A percentile compares a stretch with the other conserved stretches of the same genome.
These are phyloP conservation scores for Trichopria drosophilae DNA, from an alignment of 2,888 invertebrate genomes.

Conservation along the genomic window DNA sequence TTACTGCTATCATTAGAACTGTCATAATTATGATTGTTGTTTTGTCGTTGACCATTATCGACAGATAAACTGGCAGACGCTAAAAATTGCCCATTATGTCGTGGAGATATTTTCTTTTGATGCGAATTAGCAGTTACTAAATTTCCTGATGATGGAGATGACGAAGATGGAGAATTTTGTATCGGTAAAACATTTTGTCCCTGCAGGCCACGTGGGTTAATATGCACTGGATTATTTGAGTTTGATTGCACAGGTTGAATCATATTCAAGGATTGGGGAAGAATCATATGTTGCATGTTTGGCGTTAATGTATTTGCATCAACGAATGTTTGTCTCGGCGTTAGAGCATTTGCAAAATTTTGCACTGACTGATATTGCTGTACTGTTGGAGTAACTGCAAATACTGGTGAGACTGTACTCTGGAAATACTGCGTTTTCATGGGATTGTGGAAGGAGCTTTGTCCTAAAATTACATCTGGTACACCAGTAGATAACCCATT, in stretches of 20 bases:
- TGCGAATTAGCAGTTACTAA: constrained; percentile 33
- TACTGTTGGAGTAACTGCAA: constrained; percentile 34
- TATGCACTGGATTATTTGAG: constrained; percentile 42
- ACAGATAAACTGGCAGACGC: constrained; percentile 48
- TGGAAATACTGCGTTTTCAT: constrained; percentile 43
- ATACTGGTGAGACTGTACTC: constrained; percentile 47
- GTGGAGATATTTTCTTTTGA: constrained; percentile 28
- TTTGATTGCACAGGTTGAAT: constrained; percentile 32
- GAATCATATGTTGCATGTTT: constrained; percentile 33
- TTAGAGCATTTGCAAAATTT: too few species aligned
- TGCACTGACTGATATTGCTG: constrained; percentile 27
- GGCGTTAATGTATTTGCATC: constrained; percentile 33
- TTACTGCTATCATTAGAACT: constrained; percentile 34
- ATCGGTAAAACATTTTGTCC: constrained; percentile 41
- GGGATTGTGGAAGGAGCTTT: constrained; percentile 47
- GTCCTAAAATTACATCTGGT: constrained; percentile 53
- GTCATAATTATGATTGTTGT: constrained; percentile 21
- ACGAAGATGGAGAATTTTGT: constrained; percentile 29
- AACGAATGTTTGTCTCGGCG: constrained; percentile 36
- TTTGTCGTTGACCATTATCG: constrained; percentile 35
- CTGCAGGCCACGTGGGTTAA: constrained; percentile 44
- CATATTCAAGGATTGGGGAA: constrained; percentile 23
- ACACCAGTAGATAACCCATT: constrained; percentile 41
- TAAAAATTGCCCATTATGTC: constrained; percentile 40
- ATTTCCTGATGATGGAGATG: constrained; percentile 30